Base-by-base conservation (phyloP, 1,140 invertebrate genomes). In the Saccostrea glomerata region DNA sequence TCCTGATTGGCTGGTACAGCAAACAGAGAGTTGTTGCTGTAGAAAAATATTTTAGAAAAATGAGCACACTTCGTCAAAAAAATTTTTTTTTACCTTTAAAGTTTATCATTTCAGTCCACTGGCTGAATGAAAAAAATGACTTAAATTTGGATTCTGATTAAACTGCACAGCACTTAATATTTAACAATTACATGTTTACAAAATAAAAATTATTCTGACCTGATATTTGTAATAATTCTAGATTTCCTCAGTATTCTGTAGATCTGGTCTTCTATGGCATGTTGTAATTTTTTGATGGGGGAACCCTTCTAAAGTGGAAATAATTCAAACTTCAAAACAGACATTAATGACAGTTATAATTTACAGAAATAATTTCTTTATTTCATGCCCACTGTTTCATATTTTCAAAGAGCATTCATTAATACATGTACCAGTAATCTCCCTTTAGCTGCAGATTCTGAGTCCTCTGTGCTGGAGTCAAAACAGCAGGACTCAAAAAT, bases 1-100 rank as follows among this genome's bases (percentile, higher is more conserved):
- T 98, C 97, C 94, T 98, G 97, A 94, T 98, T 98, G 87, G 97
- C 96, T 40, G 98, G 97, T 90, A 98, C 97, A 3, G 97, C 97
- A 96, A 98, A 98, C 58, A 98, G 95, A 0, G 98, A 98, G 95
- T 98, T 97, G 2, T 97, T 96, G 94, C 97, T 97, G 95, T 30
- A 95, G 92, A 84, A 84, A 82, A 36, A 36, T 82, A 25, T 82
- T 12, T 9, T 47, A 7, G 25, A 47, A 17, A 23, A 82, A 30
- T 25, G 12, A 82, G 25, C 73, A 36, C 47, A 15, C 11, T 17
- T 73, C 12, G 2, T 13, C 0, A 77, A 20, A 36, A 13, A 82
- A 47, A 47, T 6, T 47, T 47, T 47, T 47, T 47, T 47, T 47
- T 7, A 47, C 47, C 6, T 47, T 47, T 0, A 47, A 47, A 1